Base-by-base conservation (phyloP, 2,113 vertebrate species). In the Butastur rufipennis region DNA sequence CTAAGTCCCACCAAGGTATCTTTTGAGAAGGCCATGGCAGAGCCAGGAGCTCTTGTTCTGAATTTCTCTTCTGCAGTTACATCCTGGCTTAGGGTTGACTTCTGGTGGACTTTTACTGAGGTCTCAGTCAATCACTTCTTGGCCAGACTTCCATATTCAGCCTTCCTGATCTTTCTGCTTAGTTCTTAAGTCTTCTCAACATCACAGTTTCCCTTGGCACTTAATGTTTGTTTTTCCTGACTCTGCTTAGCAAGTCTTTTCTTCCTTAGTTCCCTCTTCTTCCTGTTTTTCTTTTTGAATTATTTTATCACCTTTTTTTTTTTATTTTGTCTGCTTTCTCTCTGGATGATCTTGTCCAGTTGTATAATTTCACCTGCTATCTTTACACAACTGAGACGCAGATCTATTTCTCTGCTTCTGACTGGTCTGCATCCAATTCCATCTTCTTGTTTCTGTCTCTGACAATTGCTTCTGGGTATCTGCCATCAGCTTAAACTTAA, bases 401-500 rank as follows among this genome's bases (percentile, higher is more conserved):
- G 38, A 80, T 95, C 55, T 93, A 2, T 91, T 80, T 87, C 85
- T 77, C 85, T 73, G 84, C 74, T 85, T 61, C 90, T 91, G 79
- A 83, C 79, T 86, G 71, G 75, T 94, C 82, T 94, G 75, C 95
- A 88, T 94, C 85, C 79, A 90, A 59, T 97, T 85, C 82, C 45
- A 59, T 90, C 81, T 82, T 80, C 87, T 93, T 80, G 81, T 79
- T 95, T 92, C 67, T 96, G 84, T 95, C 80, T 78, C 86, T 97
- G 95, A 97, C 95, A 96, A 81, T 81, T 89, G 95, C 95, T 97
- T 81, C 93, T 95, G 92, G 95, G 90, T 96, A 93, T 93, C 56
- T 92, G 88, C 94, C 95, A 88, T 97, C 78, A 92, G 83, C 92
- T 95, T 89, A 84, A 81, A 93, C 81, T 93, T 97, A 95, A 97